A percentile compares a stretch with the other conserved stretches of the same genome.
These are phyloP conservation scores for Sclerodermus sp. DNA, from an alignment of 2,888 invertebrate species.

Conservation along the genomic window DNA sequence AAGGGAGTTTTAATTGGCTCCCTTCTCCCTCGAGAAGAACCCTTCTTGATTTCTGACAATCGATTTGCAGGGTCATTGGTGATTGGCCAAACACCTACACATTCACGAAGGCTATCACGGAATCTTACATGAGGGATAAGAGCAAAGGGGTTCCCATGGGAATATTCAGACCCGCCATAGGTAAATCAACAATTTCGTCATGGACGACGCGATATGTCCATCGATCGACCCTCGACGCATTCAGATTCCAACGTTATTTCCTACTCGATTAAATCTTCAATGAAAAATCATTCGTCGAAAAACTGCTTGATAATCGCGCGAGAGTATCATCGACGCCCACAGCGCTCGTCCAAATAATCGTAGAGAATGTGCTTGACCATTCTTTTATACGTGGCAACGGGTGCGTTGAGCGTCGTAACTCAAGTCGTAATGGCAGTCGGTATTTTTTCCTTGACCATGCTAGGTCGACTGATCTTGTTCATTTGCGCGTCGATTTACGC, in stretches of 20 bases:
- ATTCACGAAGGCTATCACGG: slow-evolving; percentile 83
- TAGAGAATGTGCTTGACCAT: slow-evolving; percentile 37
- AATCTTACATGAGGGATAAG: slow-evolving; percentile 67
- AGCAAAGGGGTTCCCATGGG: slow-evolving; percentile 69
- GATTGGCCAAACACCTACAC: slow-evolving; percentile 85
- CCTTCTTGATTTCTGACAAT: neutral
- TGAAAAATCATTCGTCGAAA: no score
- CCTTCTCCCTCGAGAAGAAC: no score
- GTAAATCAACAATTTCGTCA: no score
- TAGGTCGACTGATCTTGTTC: slow-evolving; percentile 28
- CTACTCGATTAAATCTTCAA: no score
- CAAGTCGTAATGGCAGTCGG: slow-evolving; percentile 25
- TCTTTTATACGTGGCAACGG: slow-evolving; percentile 34
- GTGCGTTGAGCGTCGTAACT: slow-evolving; percentile 25
- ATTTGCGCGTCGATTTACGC: slow-evolving; percentile 29
- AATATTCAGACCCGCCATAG: slow-evolving; percentile 81
- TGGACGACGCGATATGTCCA: no score
- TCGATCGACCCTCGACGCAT: no score
- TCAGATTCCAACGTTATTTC: no score
- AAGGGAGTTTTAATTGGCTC: no score
- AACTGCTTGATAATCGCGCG: no score
- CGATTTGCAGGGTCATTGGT: slow-evolving; percentile 49
- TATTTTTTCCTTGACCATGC: slow-evolving; percentile 24
- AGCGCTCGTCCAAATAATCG: no score
- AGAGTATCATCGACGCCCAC: no score